phyloP scores from a whole-genome alignment of 2,888 invertebrate genomes.

The Oscheius sp. region DNA sequence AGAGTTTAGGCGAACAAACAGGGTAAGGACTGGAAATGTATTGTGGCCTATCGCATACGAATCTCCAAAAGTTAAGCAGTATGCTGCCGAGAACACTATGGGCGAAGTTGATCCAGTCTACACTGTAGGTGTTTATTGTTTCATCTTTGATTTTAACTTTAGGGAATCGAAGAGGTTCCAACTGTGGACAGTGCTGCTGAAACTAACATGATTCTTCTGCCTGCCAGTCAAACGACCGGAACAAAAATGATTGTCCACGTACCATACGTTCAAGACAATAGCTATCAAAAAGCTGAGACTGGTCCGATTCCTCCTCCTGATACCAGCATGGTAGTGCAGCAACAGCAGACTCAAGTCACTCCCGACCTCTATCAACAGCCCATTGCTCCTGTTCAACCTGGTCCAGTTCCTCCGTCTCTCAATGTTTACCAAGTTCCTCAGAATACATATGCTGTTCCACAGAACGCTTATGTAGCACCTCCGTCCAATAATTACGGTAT shows the following conservation, averaged over 20 bases:
- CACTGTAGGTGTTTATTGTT: conserved; percentile 9
- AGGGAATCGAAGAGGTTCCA: conserved; percentile 6
- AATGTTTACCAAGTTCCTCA: conserved; percentile 15
- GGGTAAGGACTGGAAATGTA: conserved; percentile 13
- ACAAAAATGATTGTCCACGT: conserved; percentile 14
- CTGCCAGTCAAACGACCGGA: neutral
- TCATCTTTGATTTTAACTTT: neutral
- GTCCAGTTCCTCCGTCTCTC: neutral
- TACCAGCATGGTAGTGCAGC: neutral
- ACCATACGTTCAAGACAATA: conserved; percentile 13
- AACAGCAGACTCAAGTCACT: neutral
- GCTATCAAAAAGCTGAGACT: conserved; percentile 14
- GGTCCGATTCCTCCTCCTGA: conserved; percentile 30
- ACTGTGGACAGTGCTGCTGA: conserved; percentile 13
- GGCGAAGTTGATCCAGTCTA: conserved; percentile 19
- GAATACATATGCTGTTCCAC: conserved; percentile 4
- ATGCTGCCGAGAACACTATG: conserved; percentile 19
- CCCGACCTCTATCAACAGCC: neutral
- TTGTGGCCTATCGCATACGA: conserved; percentile 28
- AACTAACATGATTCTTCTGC: conserved; percentile 5
- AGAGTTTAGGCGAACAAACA: conserved; percentile 2
- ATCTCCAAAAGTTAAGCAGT: conserved; percentile 14
- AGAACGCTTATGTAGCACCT: conserved; percentile 25
- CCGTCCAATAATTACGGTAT: conserved; percentile 17
- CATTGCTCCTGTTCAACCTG: conserved; percentile 1